Percentiles rank a stretch among this genome's conserved stretches.
Conservation (phyloP, 2,888 invertebrate genomes). For the Strigamia maritima region DNA sequence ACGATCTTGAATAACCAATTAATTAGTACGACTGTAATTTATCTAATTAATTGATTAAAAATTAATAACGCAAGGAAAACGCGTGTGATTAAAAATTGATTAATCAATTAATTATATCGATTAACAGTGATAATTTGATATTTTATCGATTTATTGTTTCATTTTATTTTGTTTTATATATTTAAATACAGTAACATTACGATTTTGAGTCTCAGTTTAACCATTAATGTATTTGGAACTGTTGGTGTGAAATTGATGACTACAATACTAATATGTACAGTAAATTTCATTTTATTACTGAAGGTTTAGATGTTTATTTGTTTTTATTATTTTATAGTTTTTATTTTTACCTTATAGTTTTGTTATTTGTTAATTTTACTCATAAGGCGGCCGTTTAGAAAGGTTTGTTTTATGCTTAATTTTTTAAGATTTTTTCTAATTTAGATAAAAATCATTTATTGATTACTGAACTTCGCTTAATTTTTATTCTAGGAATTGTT, state of each 20-base stretch:
- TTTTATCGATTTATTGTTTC: background rate
- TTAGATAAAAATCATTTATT: background rate
- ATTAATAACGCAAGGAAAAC: too few relatives aligned
- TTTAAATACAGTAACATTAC: too few relatives aligned
- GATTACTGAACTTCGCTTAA: background rate
- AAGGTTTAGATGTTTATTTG: background rate
- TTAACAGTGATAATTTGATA: background rate
- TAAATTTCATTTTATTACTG: too few relatives aligned
- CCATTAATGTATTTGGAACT: too few relatives aligned
- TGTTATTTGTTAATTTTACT: background rate
- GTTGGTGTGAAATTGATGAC: too few relatives aligned
- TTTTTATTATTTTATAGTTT: background rate
- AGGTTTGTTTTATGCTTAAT: background rate
- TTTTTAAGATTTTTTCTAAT: background rate
- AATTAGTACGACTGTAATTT: too few relatives aligned
- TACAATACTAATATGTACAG: too few relatives aligned
- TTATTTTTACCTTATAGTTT: conserved; percentile 13
- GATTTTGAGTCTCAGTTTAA: too few relatives aligned
- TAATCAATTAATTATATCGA: too few relatives aligned
- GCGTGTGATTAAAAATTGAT: too few relatives aligned
- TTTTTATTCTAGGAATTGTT: conserved; percentile 63
- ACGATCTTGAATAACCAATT: too few relatives aligned
- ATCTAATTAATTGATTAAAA: too few relatives aligned
- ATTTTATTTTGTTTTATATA: background rate
- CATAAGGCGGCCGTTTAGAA: background rate